Conservation (phyloP, 2,888 invertebrate species). For the Metallyticus violacea region DNA sequence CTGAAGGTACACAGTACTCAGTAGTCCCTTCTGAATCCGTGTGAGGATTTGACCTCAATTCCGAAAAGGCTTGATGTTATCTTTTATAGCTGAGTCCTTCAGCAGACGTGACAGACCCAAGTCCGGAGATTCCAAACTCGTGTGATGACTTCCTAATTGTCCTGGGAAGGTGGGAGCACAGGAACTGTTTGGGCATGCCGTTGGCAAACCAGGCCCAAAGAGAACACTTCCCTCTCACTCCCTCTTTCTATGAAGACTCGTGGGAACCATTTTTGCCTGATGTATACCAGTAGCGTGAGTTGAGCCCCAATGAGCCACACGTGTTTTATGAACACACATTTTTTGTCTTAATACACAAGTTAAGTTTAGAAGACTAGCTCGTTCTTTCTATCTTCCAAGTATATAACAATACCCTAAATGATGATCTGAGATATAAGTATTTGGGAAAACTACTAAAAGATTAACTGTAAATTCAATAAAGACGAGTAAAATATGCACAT, state of each 20-base stretch:
- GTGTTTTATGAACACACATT: not conserved
- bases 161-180: not conserved
- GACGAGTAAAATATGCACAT: no score
- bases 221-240: not conserved
- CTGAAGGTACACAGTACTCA: no score
- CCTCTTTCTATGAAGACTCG: not conserved
- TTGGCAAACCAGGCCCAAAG: not conserved
- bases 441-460: no score
- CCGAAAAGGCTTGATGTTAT: no score
- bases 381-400: not conserved
- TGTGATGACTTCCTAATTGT: not conserved
- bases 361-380: not conserved
- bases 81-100: not conserved
- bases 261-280: not conserved
- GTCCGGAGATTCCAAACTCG: not conserved
- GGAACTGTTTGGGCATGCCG: not conserved
- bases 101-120: not conserved
- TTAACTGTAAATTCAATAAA: no score
- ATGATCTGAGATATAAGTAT: not conserved
- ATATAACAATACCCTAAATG: not conserved
- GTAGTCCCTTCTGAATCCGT: no score
- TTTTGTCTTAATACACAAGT: not conserved
- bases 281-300: not conserved
- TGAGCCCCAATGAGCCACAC: not conserved
- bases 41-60: no score